Percentiles rank a stretch among this genome's conserved stretches.
These are phyloP conservation scores for Sprattus sprattus DNA, from an alignment of 2,113 vertebrate species.

Conservation along the genomic window DNA sequence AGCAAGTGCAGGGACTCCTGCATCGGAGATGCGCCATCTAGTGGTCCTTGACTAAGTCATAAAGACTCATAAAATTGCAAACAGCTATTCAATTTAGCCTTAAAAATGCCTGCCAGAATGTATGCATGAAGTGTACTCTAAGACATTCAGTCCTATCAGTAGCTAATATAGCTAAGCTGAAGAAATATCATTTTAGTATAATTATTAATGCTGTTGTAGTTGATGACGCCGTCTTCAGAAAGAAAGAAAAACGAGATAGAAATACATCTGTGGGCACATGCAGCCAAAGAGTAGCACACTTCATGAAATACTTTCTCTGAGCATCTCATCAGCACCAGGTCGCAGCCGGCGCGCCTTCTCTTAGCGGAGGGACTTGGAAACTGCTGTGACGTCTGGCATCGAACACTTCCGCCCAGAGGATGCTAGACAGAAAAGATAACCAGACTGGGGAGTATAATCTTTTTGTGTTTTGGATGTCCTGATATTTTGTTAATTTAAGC, in stretches of 20 bases:
- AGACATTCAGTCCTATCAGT: no score
- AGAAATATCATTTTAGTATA: neutral
- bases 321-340: neutral
- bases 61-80: neutral
- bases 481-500: neutral
- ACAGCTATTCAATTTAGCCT: neutral
- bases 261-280: neutral
- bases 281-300: neutral
- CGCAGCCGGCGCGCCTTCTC: neutral
- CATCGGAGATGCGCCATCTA: neutral
- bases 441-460: neutral
- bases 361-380: neutral
- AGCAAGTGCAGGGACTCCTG: neutral
- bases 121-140: no score
- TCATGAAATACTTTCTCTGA: neutral
- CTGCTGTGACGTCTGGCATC: neutral
- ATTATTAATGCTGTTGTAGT: neutral
- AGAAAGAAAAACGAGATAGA: neutral
- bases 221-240: neutral
- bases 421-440: slow-evolving; percentile 9
- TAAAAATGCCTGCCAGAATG: no score
- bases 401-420: slow-evolving; percentile 13
- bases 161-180: neutral
- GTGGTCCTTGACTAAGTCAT: neutral
- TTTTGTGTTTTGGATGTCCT: neutral